Evolutionary conservation across 2,888 invertebrate species (phyloP).

Genomic region (Neoascia interrupta): DNA sequence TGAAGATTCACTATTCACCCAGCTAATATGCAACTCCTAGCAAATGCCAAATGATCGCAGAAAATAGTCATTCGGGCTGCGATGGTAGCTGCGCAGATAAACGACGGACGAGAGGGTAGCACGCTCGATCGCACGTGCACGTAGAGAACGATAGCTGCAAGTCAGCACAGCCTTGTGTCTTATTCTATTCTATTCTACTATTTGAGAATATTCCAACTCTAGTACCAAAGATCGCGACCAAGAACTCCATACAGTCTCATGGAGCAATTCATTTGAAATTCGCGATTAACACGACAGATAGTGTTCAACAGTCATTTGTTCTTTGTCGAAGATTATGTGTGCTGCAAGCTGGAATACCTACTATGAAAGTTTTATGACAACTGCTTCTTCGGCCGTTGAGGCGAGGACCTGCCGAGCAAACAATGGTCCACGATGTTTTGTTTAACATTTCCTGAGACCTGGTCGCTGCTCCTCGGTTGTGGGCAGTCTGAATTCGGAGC

Average conservation of each 20-base stretch:
- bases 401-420: no score
- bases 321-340: slow-evolving; percentile 71
- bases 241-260: slow-evolving; percentile 56
- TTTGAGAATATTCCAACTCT: slow-evolving; percentile 4
- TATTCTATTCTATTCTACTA: slow-evolving; percentile 56
- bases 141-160: not conserved
- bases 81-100: slow-evolving; percentile 62
- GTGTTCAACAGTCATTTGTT: slow-evolving; percentile 73
- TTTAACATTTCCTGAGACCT: not conserved
- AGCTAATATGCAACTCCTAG: slow-evolving; percentile 30
- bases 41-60: slow-evolving; percentile 57
- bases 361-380: slow-evolving; percentile 72
- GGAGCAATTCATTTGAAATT: slow-evolving; percentile 72
- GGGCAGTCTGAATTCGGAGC: slow-evolving; percentile 58
- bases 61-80: slow-evolving; percentile 60
- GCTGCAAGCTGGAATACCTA: slow-evolving; percentile 67
- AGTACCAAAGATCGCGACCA: slow-evolving; percentile 2
- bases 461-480: not conserved
- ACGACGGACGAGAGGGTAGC: slow-evolving; percentile 38
- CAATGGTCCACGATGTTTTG: slow-evolving; percentile 50
- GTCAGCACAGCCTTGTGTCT: slow-evolving; percentile 7
- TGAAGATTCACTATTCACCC: slow-evolving; percentile 19
- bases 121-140: slow-evolving; percentile 50
- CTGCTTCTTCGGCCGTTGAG: no score
- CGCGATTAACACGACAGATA: slow-evolving; percentile 72